Base-by-base conservation (phyloP, 2,113 vertebrate genomes). In the Stigmatopora nigra region DNA sequence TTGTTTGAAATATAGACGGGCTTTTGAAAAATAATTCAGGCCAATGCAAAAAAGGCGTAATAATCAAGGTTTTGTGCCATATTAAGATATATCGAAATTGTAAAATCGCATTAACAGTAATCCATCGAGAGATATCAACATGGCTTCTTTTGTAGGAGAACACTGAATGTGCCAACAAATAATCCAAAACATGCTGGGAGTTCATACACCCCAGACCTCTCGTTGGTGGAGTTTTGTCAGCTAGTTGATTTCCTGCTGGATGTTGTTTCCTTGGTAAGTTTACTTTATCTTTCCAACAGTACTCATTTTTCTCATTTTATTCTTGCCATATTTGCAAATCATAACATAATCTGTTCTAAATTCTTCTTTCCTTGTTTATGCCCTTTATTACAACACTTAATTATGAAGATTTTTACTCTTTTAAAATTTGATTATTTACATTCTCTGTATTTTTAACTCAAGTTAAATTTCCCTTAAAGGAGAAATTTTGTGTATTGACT, bases 181-280 rank as follows among this genome's bases (percentile, higher is more conserved):
- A 84, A 84, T 52, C 61, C 76, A 67, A 81, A 78, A 45, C 85
- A 88, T 78, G 86, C 86, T 85, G 87, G 89, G 76, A 87, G 78
- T 67, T 84, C 70, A 69, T 90, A 92, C 31, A 83, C 89, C 4
- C 85, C 92, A 73, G 92, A 92, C 31, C 91, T 93, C 61, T 92
- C 93, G 22, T 87, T 99, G 81, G 91, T 92, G 80, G 96, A 92
- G 87, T 98, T 99, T 89, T 98, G 96, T 90, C 91, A 94, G 72
- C 89, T 99, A 76, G 93, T 97, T 57, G 95, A 98, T 90, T 99
- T 99, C 90, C 92, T 99, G 64, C 88, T 99, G 91, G 97, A 99
- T 88, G 96, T 99, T 68, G 96, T 99, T 77, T 99, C 97, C 83
- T 91, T 99, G 95, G 97, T 99, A 92, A 94, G 95, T 55, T 25